Percentiles rank a stretch among this genome's conserved stretches.
phyloP scores from a whole-genome alignment of 2,797 vertebrate genomes.

The Sus cebifrons region DNA sequence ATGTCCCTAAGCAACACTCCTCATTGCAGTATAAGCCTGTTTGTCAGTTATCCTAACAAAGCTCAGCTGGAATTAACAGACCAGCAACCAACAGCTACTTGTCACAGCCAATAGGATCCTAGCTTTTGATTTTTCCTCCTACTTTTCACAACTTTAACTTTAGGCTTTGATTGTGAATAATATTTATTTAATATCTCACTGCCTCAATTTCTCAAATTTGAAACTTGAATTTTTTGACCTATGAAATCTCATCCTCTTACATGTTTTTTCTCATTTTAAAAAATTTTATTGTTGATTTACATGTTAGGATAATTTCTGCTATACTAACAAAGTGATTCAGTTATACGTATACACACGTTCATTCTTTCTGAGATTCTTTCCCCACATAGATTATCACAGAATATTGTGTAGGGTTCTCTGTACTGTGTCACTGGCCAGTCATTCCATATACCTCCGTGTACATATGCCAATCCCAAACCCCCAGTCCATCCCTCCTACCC shows the following conservation, averaged over 20 bases:
- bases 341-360: too few species aligned
- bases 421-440: too few species aligned
- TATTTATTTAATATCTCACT: neutral
- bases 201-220: neutral
- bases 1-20: neutral
- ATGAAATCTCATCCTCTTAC: neutral
- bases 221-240: neutral
- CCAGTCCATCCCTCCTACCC: too few species aligned
- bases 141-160: neutral
- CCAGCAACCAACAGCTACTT: neutral
- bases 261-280: neutral
- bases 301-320: too few species aligned
- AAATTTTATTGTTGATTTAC: too few species aligned
- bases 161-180: neutral
- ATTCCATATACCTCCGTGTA: too few species aligned
- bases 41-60: too few species aligned
- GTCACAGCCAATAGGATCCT: neutral
- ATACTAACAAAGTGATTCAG: too few species aligned
- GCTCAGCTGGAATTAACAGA: neutral
- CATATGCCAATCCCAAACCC: too few species aligned
- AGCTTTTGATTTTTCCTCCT: neutral
- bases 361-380: too few species aligned
- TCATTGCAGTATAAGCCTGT: accelerated
- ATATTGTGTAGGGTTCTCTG: too few species aligned
- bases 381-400: too few species aligned